Base-by-base conservation (phyloP, 2,888 invertebrate species). In the Leptinotarsa haldemani region DNA sequence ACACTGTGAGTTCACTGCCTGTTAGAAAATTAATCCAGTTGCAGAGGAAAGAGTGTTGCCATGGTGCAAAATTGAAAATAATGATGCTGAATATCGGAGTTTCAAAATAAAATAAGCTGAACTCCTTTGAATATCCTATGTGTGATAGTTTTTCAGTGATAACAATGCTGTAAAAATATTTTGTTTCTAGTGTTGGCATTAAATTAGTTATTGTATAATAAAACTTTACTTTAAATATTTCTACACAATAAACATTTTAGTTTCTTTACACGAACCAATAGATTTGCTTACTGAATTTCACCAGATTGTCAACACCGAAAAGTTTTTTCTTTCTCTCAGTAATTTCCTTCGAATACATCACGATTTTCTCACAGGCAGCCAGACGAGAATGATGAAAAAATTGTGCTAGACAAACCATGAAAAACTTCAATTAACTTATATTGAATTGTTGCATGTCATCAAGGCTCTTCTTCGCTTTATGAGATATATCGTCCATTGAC, bases 401-500 rank as follows among this genome's bases (percentile, higher is more conserved):
- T 75, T 67, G 69, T 69, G 61, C 74, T 75, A 77, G 63, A 61
- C 22, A n/a, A 25, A 30, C 20, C 22, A 65, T 13, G 63, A 61
- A 30, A 73, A 5, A 30, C n/a, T 61, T 40, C 40, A 81, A 76
- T 80, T 80, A 78, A 70, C 76, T 81, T 66, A 76, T 70, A 77
- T 77, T 84, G 83, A 79, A 83, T 79, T 80, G 83, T 78, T 93
- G 93, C 85, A 93, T 92, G 84, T 93, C 93, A 86, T 94, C 93
- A 70, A 93, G 87, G 72, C 93, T 93, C 83, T 91, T 91, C 85
- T 93, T 94, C 15, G 94, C 93, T 83, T 92, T 93, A 68, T 90
- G 89, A 78, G 93, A 93, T 82, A 94, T 91, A 85, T 94, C 95
- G 85, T 95, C 95, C 93, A 95, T 94, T 70, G 94, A 93, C 87